Percentiles rank a stretch among this genome's conserved stretches.
Evolutionary conservation across 2,113 vertebrate species (phyloP).

Genomic region (Phaethon lepturus): DNA sequence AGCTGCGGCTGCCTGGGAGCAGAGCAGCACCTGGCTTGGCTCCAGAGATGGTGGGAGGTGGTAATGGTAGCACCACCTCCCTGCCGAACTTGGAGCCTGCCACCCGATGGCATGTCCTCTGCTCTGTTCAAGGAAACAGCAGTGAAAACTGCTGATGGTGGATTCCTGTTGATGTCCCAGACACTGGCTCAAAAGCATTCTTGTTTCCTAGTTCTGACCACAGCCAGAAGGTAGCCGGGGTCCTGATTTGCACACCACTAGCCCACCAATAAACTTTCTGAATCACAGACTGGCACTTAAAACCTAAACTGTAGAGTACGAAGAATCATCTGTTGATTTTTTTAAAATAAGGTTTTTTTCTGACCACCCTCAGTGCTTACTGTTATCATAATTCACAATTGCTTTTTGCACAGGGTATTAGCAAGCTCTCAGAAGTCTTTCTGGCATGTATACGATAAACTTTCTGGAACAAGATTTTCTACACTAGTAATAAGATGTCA

Average conservation of each 20-base stretch:
- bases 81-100: not conserved
- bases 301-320: not conserved
- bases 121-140: not conserved
- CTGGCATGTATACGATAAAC: not conserved
- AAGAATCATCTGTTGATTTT: not conserved
- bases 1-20: not conserved
- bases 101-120: fast-evolving
- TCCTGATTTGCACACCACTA: not conserved
- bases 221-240: not conserved
- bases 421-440: not conserved
- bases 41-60: not conserved
- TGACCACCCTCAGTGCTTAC: not conserved
- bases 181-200: fast-evolving
- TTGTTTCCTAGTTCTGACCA: not conserved
- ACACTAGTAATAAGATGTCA: not conserved
- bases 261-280: not conserved
- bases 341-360: too few species aligned
- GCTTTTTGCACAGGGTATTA: not conserved
- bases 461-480: not conserved
- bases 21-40: not conserved
- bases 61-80: not conserved
- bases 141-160: not conserved
- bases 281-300: not conserved
- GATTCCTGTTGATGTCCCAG: not conserved
- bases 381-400: not conserved